Conservation (phyloP, 2,888 invertebrate species). For the Orthosia gothica region DNA sequence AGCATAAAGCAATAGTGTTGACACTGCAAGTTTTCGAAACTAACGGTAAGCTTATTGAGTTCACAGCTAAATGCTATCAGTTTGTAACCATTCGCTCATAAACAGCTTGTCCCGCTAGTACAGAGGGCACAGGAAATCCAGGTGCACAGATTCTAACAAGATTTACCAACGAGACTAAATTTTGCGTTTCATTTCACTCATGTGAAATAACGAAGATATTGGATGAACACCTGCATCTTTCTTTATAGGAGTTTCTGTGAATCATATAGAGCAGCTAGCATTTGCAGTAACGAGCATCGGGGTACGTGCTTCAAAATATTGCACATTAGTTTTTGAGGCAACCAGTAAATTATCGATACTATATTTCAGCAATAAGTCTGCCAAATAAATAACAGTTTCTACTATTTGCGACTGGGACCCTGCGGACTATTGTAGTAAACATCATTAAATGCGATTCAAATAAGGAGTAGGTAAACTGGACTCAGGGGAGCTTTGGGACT, state of each 20-base stretch:
- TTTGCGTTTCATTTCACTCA: conserved; percentile 4
- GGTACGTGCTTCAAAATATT: background rate
- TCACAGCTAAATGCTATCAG: conserved; percentile 33
- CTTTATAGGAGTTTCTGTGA: background rate
- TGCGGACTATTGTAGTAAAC: conserved; percentile 70
- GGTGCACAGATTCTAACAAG: conserved; percentile 14
- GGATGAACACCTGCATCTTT: background rate
- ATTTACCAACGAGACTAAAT: conserved; percentile 6
- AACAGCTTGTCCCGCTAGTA: conserved; percentile 25
- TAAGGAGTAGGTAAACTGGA: conserved; percentile 65
- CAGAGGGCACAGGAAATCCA: background rate
- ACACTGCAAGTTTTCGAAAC: conserved; percentile 20
- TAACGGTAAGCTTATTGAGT: conserved; percentile 25
- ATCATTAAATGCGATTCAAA: conserved; percentile 77
- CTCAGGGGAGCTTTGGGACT: conserved; percentile 54
- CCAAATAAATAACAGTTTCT: background rate
- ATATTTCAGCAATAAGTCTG: background rate
- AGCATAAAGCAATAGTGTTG: background rate
- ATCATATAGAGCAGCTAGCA: background rate
- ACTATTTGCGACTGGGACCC: conserved; percentile 30
- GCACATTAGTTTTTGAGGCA: background rate
- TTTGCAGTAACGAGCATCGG: conserved; percentile 4
- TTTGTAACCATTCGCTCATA: conserved; percentile 24
- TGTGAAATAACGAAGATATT: conserved; percentile 9
- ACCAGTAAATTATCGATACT: background rate